Base-by-base conservation (phyloP, 2,797 vertebrate species). In the Pseudomugil gertrudae region DNA sequence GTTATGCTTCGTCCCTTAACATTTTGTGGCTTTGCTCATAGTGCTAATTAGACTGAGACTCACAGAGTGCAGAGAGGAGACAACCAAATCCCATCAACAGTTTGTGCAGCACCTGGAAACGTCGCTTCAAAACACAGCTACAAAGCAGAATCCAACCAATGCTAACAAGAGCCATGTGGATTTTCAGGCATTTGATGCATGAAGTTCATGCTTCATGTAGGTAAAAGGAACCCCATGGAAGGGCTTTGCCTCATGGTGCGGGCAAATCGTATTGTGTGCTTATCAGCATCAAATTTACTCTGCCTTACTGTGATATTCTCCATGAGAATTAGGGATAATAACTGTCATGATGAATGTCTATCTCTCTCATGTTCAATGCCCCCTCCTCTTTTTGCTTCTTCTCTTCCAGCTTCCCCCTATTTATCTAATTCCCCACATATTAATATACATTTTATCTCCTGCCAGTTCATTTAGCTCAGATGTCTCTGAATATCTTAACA, bases 291-390 rank as follows among this genome's bases (percentile, higher is more conserved):
- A 69, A 88, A 87, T 87, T 82, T 78, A 86, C 84, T 84, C 84
- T 81, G 80, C 79, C 78, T 86, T 74, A 84, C 84, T 75, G 72
- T 81, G 82, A 87, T 84, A 90, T 87, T 87, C 84, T 89, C 87
- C 84, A n/a, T 26, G 83, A 89, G 87, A 88, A 91, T 89, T 85
- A 79, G 74, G 82, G 81, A 87, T 90, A 88, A 90, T 88, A 83
- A 76, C 78, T 74, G 66, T 83, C 86, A 82, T 88, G 82, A 90
- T 87, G 83, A 90, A 78, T 80, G 88, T 81, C 57, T 79, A 81
- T 84, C 79, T 72, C 79, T 69, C 71, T 79, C 70, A 74, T 83
- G 74, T 86, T 78, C 63, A 65, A 14, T 58, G 52, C 24, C 57
- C 72, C 69, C 51, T 27, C 23, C 35, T 54, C 51, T 54, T 57